Evolutionary conservation across 2,888 invertebrate species (phyloP).

Genomic region (Agrilus cyanescens): DNA sequence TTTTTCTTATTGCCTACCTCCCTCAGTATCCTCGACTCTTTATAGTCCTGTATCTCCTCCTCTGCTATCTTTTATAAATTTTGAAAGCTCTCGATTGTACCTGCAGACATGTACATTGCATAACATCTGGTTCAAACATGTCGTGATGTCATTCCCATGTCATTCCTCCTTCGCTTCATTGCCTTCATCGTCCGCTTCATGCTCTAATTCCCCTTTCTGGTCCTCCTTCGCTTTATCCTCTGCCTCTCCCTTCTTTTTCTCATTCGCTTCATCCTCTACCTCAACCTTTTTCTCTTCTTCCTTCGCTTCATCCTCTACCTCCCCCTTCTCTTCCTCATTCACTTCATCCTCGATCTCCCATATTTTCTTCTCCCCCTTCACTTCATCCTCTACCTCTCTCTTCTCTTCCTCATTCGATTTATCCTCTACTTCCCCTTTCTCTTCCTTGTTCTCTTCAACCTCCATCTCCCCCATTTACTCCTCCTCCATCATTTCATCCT

Average conservation of each 20-base stretch:
- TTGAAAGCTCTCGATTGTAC: conserved; percentile 1
- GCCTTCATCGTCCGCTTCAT: too few species aligned
- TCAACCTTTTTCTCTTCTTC: background rate
- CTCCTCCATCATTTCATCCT: background rate
- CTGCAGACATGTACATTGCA: background rate
- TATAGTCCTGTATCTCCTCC: too few species aligned
- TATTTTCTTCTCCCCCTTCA: background rate
- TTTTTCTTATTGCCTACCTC: too few species aligned
- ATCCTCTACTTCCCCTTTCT: background rate
- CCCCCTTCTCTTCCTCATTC: background rate
- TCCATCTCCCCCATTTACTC: background rate
- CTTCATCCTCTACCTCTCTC: background rate
- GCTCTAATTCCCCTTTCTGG: conserved; percentile 5
- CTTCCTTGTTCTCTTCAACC: background rate
- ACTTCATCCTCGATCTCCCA: background rate
- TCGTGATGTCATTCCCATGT: background rate
- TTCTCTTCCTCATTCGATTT: background rate
- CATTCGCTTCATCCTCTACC: background rate
- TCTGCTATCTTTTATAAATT: too few species aligned
- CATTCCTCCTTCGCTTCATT: background rate
- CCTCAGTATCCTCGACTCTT: too few species aligned
- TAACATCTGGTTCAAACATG: background rate
- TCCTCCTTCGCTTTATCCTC: conserved; percentile 6
- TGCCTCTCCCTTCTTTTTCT: conserved; percentile 1
- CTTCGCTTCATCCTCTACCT: background rate